Conservation (phyloP, 2,797 vertebrate genomes). For the Borostomias antarcticus region DNA sequence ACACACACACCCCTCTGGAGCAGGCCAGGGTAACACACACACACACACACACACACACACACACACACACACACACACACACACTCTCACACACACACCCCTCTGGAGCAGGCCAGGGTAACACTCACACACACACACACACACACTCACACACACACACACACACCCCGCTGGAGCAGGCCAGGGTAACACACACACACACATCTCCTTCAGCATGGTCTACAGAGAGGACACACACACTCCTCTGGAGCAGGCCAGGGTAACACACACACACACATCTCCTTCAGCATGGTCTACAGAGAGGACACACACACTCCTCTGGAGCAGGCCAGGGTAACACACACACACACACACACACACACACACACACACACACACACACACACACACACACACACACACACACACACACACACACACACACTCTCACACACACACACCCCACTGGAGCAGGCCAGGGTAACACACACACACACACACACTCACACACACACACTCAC, state of each 20-base stretch:
- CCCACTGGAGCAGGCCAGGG: too few species aligned
- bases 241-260: constrained; percentile 80
- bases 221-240: constrained; percentile 80
- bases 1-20: constrained; percentile 77
- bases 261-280: neutral
- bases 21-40: constrained; percentile 65
- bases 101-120: neutral
- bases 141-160: neutral
- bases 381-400: too few species aligned
- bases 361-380: neutral
- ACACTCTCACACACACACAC: neutral
- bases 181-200: too few species aligned
- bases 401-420: neutral
- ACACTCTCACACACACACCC: neutral
- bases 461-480: too few species aligned
- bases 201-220: constrained; percentile 91
- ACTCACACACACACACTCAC: too few species aligned
- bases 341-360: neutral
- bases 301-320: constrained; percentile 61
- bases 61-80: neutral
- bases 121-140: neutral
- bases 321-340: neutral
- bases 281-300: constrained; percentile 89
- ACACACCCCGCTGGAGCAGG: too few species aligned
- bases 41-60: neutral